Evolutionary conservation across 2,888 invertebrate genomes (phyloP), one percentile per base, ranked within the genome.

Genomic region (Zaprionus lineosus): DNA sequence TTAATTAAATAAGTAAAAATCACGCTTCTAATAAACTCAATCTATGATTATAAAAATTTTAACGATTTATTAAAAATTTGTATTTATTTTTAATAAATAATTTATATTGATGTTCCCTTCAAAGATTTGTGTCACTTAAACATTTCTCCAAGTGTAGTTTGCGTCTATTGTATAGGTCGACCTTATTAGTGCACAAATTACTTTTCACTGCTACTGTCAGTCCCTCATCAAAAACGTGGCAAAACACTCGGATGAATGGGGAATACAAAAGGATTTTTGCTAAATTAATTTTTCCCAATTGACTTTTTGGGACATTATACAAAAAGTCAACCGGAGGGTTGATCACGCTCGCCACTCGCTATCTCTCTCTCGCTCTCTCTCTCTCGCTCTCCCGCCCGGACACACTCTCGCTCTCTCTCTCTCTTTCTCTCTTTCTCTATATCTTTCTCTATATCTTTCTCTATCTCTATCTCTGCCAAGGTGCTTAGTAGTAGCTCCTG

Each of bases 221-320:
- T 86, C 85, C 85, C 86, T 84, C 86, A 86, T 85, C 84, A 85
- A 79, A 64, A 75, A 47, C 67, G 67, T 72, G 65, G 78, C 84
- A 78, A 82, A 82, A 82, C 82, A 84, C 82, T 74, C 76, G 60
- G 76, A 62, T 40, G 52, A 41, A 59, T 65, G 41, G 24, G 37
- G 44, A 61, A 60, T 68, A 82, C 84, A 82, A 82, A 61, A 48
- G 74, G 65, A 82, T 82, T 69, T 72, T 63, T 66, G 71, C 71
- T 63, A 83, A 84, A 83, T 86, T 86, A 84, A 81, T 78, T 81
- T 84, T 76, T 83, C 79, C 76, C 84, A 85, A 85, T 85, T 85
- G 86, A 85, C 84, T 83, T 73, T 74, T 62, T n/a, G n/a, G 43
- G 56, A 63, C 58, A 59, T 21, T n/a, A 52, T 33, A 69, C 55